These are phyloP conservation scores for Synergus umbraculus DNA, from an alignment of 2,888 invertebrate species.

Conservation along the genomic window DNA sequence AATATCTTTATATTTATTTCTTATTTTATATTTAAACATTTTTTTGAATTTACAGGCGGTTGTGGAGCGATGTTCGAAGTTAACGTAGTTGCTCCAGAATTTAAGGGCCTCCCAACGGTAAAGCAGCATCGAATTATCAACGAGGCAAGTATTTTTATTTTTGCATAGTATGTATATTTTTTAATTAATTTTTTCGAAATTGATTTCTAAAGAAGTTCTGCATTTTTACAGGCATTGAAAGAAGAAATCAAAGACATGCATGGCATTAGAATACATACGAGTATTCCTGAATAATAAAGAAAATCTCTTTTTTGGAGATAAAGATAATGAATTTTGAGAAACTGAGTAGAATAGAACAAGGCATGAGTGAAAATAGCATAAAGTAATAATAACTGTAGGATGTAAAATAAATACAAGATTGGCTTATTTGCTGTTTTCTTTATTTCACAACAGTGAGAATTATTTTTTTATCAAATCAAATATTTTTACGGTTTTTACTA, in stretches of 20 bases:
- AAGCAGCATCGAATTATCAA: slow-evolving; percentile 88
- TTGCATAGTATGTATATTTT: too few species aligned
- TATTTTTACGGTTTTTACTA: too few species aligned
- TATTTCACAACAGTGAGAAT: neutral
- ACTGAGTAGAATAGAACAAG: slow-evolving; percentile 2
- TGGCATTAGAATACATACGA: slow-evolving; percentile 88
- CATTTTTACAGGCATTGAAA: slow-evolving; percentile 80
- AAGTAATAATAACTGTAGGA: neutral
- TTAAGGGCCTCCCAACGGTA: slow-evolving; percentile 83
- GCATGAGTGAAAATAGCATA: slow-evolving; percentile 12
- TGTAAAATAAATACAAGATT: slow-evolving; percentile 9
- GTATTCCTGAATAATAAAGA: slow-evolving; percentile 74
- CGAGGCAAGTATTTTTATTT: slow-evolving; percentile 75
- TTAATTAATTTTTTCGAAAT: neutral
- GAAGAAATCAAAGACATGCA: slow-evolving; percentile 91
- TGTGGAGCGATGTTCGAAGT: slow-evolving; percentile 91
- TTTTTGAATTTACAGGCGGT: slow-evolving; percentile 80
- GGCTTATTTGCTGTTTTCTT: neutral
- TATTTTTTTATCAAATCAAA: too few species aligned
- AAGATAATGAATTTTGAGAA: neutral
- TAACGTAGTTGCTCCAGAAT: slow-evolving; percentile 84
- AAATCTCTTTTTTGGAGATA: slow-evolving; percentile 40
- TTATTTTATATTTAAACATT: slow-evolving; percentile 32
- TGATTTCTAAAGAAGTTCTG: slow-evolving; percentile 32
- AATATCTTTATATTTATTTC: neutral